Evolutionary conservation across 2,113 vertebrate species (phyloP), one percentile per base, ranked within the genome.

Genomic region (Arvicanthis niloticus): DNA sequence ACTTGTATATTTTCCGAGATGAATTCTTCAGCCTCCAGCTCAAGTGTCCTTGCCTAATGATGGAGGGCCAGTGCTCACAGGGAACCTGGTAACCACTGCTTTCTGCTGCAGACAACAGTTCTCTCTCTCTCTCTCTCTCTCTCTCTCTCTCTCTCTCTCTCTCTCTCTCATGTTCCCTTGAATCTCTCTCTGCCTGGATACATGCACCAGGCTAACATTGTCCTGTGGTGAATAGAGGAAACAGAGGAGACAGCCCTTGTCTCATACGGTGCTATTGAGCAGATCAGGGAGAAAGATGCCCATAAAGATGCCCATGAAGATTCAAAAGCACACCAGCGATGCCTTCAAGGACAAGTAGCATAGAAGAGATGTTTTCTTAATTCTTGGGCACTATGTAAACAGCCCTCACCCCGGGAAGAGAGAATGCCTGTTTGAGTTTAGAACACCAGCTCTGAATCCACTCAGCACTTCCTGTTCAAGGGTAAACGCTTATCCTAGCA

Each of bases 271-370:
- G 17, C 53, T 53, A 56, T 68, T 72, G 42, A 73, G 45, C 48
- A 13, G 31, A 21, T 51, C 21, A 5, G 53, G 60, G 40, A 91
- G 87, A 87, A 91, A 68, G 48, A 84, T 68, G 34, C 73, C 65
- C 40, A 13, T 9, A 78, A 93, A 73, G 48, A 84, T 78, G 42
- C 75, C 67, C 29, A 16, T 12, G 75, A 96, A 97, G 89, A 89
- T 37, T 29, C 92, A 77, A 24, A 92, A 87, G 13, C 76, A 10
- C 42, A 15, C 70, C 78, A 68, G 77, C 34, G 31, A 40, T 29
- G 53, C 87, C 96, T 97, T 89, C 90, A 96, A 97, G 76, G 85
- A 91, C 92, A 93, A 67, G n/a, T 12, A 40, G 60, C 12, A 10
- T 26, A 34, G 78, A 85, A 88, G 80, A 91, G 84, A 76, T 62